Base-by-base conservation (phyloP, 2,113 vertebrate species). In the Dipodomys stephensi region DNA sequence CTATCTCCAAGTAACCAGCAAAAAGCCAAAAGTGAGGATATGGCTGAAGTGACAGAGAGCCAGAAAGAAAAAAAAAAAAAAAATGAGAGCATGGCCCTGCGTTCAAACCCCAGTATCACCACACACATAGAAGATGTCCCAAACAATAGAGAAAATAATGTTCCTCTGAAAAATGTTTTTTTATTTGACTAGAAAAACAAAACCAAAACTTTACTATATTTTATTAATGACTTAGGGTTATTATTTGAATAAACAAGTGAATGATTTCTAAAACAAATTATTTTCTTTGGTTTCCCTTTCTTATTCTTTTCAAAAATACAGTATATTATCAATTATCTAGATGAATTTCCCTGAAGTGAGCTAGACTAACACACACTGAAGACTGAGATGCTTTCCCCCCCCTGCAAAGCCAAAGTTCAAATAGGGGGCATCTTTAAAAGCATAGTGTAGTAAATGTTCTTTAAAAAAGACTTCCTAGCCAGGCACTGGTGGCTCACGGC, bases 121-220 rank as follows among this genome's bases (percentile, higher is more conserved):
- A 57, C 16, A 57, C 53, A 57, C 53, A 57, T 57, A 57, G 11
- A 57, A 57, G 12, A 82, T n/a, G 44, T 74, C 25, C 35, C 73
- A 78, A 20, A 72, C 3, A 73, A 94, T 39, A 78, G 7, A 79
- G 19, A 93, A 89, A 79, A 86, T 73, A 74, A 94, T 46, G 35
- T 30, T 6, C 32, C 32, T 84, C 19, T 49, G 19, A 30, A 39
- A 80, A 71, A 11, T 11, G 12, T 49, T 57, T 13, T 57, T 18
- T 57, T 16, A 57, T 57, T 15, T 94, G 74, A 83, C 80, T 80
- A 86, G 30, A 28, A 81, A 88, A 76, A 72, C 8, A 94, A 83
- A 85, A 83, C 2, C 62, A 93, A 95, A 93, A 77, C 46, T 65
- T 57, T 16, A 87, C 22, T 91, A 74, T 28, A 53, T 13, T 69